Percentiles rank a stretch among this genome's conserved stretches.
phyloP scores from a whole-genome alignment of 53 echinoderm and acorn worm species.

The Mesocentrotus franciscanus region DNA sequence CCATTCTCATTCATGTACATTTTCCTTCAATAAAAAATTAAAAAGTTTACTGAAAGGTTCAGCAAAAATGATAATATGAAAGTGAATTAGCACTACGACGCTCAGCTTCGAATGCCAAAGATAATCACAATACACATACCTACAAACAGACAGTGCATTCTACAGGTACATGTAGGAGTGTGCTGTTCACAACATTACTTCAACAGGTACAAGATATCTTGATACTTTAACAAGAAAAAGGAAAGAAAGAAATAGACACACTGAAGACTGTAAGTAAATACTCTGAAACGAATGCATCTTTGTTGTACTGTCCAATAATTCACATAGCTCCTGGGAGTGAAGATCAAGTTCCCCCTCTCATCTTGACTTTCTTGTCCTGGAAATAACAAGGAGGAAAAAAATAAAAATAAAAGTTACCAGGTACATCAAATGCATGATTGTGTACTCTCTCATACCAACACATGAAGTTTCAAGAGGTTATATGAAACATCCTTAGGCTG shows the following conservation, averaged over 20 bases:
- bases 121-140: neutral
- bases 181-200: neutral
- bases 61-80: neutral
- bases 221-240: neutral
- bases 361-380: conserved; percentile 42
- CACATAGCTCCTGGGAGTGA: neutral
- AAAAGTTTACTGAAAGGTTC: neutral
- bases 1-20: neutral
- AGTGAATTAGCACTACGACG: neutral
- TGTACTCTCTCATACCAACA: neutral
- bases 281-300: conserved; percentile 16
- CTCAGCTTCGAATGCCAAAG: neutral
- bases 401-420: neutral
- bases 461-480: neutral
- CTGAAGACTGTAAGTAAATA: conserved; percentile 14
- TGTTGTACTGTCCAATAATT: conserved; percentile 49
- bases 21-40: neutral
- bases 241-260: neutral
- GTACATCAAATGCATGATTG: neutral
- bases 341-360: conserved; percentile 49
- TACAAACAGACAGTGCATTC: neutral
- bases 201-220: neutral
- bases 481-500: too few species aligned
- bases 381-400: neutral
- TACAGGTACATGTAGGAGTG: neutral